Conservation (phyloP, 2,888 invertebrate genomes). For the Ennomos fuscantarius region DNA sequence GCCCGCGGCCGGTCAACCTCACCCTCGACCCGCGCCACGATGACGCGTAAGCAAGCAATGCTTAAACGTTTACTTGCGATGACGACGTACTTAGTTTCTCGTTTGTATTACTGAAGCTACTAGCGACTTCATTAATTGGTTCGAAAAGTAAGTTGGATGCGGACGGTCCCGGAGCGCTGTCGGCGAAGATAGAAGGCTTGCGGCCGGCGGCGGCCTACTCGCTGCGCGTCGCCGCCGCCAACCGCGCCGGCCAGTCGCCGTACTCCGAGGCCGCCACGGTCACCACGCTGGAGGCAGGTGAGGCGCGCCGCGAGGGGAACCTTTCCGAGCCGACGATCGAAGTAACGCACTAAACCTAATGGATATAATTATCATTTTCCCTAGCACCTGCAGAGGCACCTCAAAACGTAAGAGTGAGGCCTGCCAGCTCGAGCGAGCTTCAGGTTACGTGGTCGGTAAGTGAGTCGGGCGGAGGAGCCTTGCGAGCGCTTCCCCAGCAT, state of each 20-base stretch:
- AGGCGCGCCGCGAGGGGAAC: no score
- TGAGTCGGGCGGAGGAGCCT: conserved; percentile 25
- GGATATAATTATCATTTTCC: background rate
- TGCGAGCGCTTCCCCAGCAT: background rate
- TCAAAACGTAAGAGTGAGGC: conserved; percentile 87
- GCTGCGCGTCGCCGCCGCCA: conserved; percentile 88
- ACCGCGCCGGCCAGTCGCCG: conserved; percentile 89
- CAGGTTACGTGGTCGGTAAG: conserved; percentile 90
- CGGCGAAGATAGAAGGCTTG: conserved; percentile 76
- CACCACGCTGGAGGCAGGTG: conserved; percentile 91
- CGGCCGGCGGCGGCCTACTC: conserved; percentile 89
- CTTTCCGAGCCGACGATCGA: no score
- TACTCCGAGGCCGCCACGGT: conserved; percentile 88
- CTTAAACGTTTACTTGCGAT: no score
- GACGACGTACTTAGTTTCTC: no score
- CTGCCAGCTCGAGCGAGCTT: conserved; percentile 87
- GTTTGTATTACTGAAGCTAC: no score
- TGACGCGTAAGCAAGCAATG: conserved; percentile 37
- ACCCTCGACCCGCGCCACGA: conserved; percentile 48
- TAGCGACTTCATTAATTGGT: conserved; percentile 15
- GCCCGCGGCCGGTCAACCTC: conserved; percentile 51
- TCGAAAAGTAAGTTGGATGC: conserved; percentile 43
- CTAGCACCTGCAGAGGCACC: conserved; percentile 89
- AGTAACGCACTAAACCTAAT: no score
- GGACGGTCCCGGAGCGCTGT: conserved; percentile 44